Evolutionary conservation across 2,888 invertebrate species (phyloP).

Genomic region (Limnephilus marmoratus): DNA sequence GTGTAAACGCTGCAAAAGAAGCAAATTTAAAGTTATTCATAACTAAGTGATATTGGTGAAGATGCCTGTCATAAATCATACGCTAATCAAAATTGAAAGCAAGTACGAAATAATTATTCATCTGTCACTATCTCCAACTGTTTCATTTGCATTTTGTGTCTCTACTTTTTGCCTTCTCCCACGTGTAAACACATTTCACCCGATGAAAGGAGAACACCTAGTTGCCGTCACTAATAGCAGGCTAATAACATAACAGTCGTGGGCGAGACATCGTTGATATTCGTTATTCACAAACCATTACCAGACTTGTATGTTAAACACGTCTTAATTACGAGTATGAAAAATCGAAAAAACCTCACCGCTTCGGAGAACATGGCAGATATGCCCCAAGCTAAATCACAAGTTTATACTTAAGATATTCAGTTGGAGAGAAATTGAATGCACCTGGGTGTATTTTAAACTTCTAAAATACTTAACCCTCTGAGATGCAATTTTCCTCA

Average conservation of each 20-base stretch:
- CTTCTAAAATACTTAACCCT: background rate
- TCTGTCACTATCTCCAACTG: background rate
- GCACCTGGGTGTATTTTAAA: background rate
- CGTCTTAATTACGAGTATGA: background rate
- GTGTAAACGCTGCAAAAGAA: no score
- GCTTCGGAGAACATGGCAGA: background rate
- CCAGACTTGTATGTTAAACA: slow-evolving; percentile 8
- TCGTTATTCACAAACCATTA: background rate
- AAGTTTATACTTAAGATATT: background rate
- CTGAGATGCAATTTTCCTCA: background rate
- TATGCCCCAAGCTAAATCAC: background rate
- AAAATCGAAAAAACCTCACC: background rate
- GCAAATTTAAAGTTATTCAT: no score
- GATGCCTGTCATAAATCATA: no score
- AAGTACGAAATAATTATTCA: background rate
- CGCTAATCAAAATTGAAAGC: background rate
- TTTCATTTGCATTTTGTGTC: background rate
- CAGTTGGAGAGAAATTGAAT: background rate
- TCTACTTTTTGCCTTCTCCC: background rate
- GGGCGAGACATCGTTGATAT: background rate
- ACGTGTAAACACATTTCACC: background rate
- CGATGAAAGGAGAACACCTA: background rate
- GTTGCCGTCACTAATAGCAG: background rate
- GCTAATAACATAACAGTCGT: background rate
- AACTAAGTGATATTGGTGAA: no score